Base-by-base conservation (phyloP, 2,888 invertebrate genomes). In the Noctua comes region DNA sequence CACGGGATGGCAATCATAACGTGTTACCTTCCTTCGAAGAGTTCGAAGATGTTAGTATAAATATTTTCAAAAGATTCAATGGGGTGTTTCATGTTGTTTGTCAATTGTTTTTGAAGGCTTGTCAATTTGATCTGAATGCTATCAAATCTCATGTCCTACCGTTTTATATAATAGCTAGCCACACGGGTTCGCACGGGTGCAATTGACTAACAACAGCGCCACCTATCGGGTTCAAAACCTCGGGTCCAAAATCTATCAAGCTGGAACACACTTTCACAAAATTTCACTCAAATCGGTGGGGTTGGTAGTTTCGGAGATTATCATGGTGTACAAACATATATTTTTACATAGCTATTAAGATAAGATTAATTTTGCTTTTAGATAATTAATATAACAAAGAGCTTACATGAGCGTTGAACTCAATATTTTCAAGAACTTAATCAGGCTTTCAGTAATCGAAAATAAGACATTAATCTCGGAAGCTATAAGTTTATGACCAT, bases 1-100 rank as follows among this genome's bases (percentile, higher is more conserved):
- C 36, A 46, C 21, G 48, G 16, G 31, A 69, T 71, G 27, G 76
- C 43, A 77, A 78, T 77, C 54, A 80, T 80, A 69, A 75, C 31
- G 27, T 69, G 59, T 62, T 64, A 27, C 62, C 43, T 54, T 75
- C 70, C 36, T 54, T 24, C 11, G 27, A 31, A 71, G 13, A 24
- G 10, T 62, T 31, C 16, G 43, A n/a, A 76, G 13, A 24, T 36
- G 36, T 59, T 27, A 75, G 48, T 48, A 68, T 57, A 6, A 57
- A 57, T 68, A 31, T 69, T 69, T 62, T 11, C 4, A 65, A 48
- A 6, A 4, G 21, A 71, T 59, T 70, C 54, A 31, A 24, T 21
- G 24, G 21, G 2, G 24, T 40, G 27, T 24, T 57, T 77, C n/a
- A 36, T 54, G 31, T 31, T 4, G n/a, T 11, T 77, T 51, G 18